Percentiles rank a stretch among this genome's conserved stretches.
Conservation (phyloP, 2,113 vertebrate species). For the Salvelinus namaycush region DNA sequence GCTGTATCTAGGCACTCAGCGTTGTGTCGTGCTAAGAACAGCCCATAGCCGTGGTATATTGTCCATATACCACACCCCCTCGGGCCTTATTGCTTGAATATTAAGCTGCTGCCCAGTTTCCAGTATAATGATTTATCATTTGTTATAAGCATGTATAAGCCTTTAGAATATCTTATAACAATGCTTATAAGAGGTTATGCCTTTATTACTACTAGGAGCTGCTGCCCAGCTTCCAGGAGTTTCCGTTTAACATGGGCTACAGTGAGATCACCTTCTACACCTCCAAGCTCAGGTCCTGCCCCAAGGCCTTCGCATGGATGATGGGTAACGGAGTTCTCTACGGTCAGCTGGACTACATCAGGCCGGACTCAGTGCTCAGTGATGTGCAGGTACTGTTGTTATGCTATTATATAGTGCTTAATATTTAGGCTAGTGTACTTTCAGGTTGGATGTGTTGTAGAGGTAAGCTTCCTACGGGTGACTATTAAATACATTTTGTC, state of each 20-base stretch:
- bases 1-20: too few relatives aligned
- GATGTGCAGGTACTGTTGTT: conserved; percentile 76
- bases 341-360: conserved; percentile 87
- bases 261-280: conserved; percentile 97
- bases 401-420: background rate
- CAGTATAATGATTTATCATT: too few relatives aligned
- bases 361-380: conserved; percentile 88
- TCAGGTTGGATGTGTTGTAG: background rate
- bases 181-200: too few relatives aligned
- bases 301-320: conserved; percentile 97
- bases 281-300: conserved; percentile 86
- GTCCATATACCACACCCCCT: too few relatives aligned
- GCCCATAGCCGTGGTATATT: too few relatives aligned
- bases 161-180: too few relatives aligned
- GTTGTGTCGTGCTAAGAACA: too few relatives aligned
- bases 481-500: too few relatives aligned
- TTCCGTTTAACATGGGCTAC: conserved; percentile 92
- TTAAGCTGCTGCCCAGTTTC: too few relatives aligned
- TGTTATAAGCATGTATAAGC: too few relatives aligned
- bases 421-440: background rate
- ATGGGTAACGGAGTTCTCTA: conserved; percentile 98
- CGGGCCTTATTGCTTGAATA: too few relatives aligned
- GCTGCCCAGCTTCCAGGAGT: conserved; percentile 94
- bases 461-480: too few relatives aligned
- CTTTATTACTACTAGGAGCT: conserved; percentile 67